phyloP scores from a whole-genome alignment of 2,113 vertebrate species.

The Pangasianodon hypophthalmus region DNA sequence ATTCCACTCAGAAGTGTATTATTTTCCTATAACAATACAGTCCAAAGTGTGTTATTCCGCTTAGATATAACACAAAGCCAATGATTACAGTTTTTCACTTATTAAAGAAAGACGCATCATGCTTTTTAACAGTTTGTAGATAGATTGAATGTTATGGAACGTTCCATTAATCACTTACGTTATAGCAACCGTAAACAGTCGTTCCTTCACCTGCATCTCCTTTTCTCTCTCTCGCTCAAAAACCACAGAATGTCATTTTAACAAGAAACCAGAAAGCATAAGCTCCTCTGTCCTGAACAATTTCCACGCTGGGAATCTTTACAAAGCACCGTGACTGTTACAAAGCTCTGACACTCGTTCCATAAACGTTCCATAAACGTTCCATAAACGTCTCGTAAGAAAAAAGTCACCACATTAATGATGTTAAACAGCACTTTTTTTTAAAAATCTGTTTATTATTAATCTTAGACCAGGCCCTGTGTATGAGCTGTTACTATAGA shows the following conservation, averaged over 20 bases:
- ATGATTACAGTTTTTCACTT: background rate
- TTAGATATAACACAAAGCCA: background rate
- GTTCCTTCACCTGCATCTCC: background rate
- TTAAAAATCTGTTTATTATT: too few species aligned
- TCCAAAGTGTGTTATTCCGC: background rate
- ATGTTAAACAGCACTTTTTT: too few species aligned
- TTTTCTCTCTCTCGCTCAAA: background rate
- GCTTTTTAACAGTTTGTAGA: background rate
- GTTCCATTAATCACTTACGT: background rate
- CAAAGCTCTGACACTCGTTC: background rate
- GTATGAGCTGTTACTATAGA: background rate
- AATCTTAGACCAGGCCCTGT: too few species aligned
- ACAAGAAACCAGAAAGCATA: background rate
- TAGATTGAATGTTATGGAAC: background rate
- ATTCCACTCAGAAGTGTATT: too few species aligned
- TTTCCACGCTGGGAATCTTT: background rate
- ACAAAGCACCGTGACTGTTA: background rate
- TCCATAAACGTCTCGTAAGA: too few species aligned
- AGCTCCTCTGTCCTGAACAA: background rate
- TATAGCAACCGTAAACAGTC: background rate
- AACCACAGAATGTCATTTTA: background rate
- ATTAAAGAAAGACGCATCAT: background rate
- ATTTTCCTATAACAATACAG: too few species aligned
- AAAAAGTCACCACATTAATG: too few species aligned
- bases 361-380: too few species aligned